Conservation (phyloP, 1,140 invertebrate genomes). For the Euborellia annulipes region DNA sequence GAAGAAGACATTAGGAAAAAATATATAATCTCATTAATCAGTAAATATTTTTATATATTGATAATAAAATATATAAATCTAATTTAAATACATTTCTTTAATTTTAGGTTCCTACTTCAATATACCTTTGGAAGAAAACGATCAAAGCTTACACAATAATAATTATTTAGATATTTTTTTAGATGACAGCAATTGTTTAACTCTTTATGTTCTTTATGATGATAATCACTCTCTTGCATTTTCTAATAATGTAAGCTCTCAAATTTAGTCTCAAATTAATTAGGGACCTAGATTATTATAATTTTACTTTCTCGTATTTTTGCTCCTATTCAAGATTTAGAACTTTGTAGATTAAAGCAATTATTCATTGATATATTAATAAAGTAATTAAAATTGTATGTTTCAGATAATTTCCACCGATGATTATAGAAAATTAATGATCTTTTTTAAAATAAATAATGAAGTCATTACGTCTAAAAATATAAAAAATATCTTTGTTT, state of each 20-base stretch:
- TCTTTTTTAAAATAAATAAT: constrained; percentile 38
- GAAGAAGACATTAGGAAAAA: no score
- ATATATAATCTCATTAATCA: no score
- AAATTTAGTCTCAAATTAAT: not conserved
- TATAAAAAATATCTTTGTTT: constrained; percentile 32
- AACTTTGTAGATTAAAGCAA: not conserved
- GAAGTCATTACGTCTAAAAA: constrained; percentile 37
- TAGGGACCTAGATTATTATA: not conserved
- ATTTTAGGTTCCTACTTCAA: no score
- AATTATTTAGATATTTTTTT: constrained; percentile 6
- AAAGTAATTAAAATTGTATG: not conserved
- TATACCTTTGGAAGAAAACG: not conserved
- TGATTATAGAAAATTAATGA: constrained; percentile 16
- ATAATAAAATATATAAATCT: no score
- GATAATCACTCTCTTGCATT: not conserved
- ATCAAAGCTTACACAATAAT: constrained; percentile 1
- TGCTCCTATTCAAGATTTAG: not conserved
- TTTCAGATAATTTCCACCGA: not conserved
- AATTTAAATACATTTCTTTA: no score
- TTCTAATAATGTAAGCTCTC: not conserved
- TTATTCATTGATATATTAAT: not conserved
- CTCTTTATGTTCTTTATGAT: not conserved
- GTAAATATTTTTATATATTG: no score
- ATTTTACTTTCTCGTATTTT: not conserved
- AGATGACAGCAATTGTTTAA: constrained; percentile 9